phyloP scores from a whole-genome alignment of 2,888 invertebrate genomes.

The Phrixothrix hirtus region DNA sequence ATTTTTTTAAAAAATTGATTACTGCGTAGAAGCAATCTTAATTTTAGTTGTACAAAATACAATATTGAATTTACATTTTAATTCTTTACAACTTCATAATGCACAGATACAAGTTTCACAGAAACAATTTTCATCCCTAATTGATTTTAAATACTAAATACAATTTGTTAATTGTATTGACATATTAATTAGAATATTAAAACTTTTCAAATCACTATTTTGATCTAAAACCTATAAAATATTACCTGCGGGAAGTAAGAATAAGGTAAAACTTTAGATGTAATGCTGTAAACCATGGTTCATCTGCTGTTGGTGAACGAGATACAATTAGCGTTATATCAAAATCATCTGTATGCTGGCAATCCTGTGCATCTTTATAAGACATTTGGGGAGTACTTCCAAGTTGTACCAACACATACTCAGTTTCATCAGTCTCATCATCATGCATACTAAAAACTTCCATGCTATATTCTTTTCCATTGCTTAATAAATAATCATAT shows the following conservation, averaged over 20 bases:
- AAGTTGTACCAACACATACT: conserved; percentile 67
- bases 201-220: neutral
- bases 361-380: conserved; percentile 64
- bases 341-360: conserved; percentile 67
- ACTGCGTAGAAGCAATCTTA: too few relatives aligned
- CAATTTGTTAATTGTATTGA: too few relatives aligned
- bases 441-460: conserved; percentile 66
- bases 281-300: conserved; percentile 50
- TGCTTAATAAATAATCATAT: conserved; percentile 70
- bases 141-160: too few relatives aligned
- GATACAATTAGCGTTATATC: conserved; percentile 69
- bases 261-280: conserved; percentile 65
- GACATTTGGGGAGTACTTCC: conserved; percentile 62
- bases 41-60: too few relatives aligned
- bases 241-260: conserved; percentile 61
- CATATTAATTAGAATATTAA: too few relatives aligned
- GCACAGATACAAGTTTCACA: neutral
- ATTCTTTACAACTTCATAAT: too few relatives aligned
- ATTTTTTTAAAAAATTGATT: too few relatives aligned
- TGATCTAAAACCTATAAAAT: neutral
- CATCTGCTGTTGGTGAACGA: conserved; percentile 57
- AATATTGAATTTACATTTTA: too few relatives aligned
- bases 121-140: too few relatives aligned
- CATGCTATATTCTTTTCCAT: conserved; percentile 70
- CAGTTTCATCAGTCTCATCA: conserved; percentile 52